Percentiles rank a stretch among this genome's conserved stretches.
phyloP scores from a whole-genome alignment of 2,888 invertebrate genomes.

The Griposia aprilina region DNA sequence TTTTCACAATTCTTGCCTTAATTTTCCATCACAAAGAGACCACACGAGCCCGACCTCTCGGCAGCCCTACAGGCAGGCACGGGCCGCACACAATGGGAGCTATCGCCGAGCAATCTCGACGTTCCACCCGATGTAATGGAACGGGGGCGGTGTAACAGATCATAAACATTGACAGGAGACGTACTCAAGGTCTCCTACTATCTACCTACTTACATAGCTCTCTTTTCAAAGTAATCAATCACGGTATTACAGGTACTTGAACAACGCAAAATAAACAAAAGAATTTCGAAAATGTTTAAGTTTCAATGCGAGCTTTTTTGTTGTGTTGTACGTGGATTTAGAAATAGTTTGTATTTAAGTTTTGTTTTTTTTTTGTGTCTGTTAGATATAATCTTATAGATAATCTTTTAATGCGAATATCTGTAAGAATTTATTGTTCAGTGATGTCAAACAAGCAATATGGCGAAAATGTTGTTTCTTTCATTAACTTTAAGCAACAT shows the following conservation, averaged over 20 bases:
- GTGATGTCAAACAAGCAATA: neutral
- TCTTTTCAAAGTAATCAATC: slow-evolving; percentile 63
- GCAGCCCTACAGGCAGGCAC: slow-evolving; percentile 68
- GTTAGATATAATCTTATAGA: slow-evolving; percentile 45
- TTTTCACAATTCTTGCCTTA: slow-evolving; percentile 1
- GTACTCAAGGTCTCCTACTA: slow-evolving; percentile 64
- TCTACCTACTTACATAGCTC: slow-evolving; percentile 33
- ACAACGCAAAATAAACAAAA: slow-evolving; percentile 56
- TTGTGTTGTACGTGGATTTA: slow-evolving; percentile 40
- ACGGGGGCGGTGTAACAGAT: slow-evolving; percentile 71
- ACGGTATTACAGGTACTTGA: slow-evolving; percentile 39
- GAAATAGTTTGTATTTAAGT: slow-evolving; percentile 35
- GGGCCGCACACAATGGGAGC: slow-evolving; percentile 77
- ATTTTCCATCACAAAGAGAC: slow-evolving; percentile 36
- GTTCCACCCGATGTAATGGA: slow-evolving; percentile 74
- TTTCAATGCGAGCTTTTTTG: slow-evolving; percentile 50
- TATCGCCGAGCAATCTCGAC: slow-evolving; percentile 77
- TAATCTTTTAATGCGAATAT: slow-evolving; percentile 10
- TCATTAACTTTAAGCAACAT: neutral
- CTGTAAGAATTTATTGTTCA: slow-evolving; percentile 7
- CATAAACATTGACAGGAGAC: slow-evolving; percentile 74
- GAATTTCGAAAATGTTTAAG: slow-evolving; percentile 59
- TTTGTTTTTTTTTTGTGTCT: slow-evolving; percentile 24
- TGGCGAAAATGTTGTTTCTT: neutral
- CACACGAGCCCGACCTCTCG: slow-evolving; percentile 33